phyloP scores from a whole-genome alignment of 2,113 vertebrate genomes.

The Ceuthmochares aereus region DNA sequence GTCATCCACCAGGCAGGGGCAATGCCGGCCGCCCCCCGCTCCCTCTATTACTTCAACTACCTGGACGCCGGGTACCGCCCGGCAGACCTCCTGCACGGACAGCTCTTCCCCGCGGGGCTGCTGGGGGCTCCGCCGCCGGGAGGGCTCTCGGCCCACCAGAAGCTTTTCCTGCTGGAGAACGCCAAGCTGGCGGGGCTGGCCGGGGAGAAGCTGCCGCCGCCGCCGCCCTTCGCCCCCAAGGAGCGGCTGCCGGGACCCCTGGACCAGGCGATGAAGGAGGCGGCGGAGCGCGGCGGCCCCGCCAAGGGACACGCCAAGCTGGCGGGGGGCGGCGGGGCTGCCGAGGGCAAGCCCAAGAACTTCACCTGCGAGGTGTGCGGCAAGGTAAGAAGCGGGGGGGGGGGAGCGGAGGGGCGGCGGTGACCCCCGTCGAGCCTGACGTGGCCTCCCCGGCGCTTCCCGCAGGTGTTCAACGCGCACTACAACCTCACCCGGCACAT shows the following conservation, averaged over 20 bases:
- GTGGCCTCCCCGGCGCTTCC: constrained; percentile 33
- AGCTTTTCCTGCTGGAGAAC: constrained; percentile 91
- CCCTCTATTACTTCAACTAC: constrained; percentile 97
- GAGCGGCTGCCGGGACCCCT: constrained; percentile 92
- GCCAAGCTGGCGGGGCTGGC: constrained; percentile 85
- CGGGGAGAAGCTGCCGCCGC: constrained; percentile 85
- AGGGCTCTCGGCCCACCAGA: constrained; percentile 90
- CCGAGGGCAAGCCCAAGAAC: constrained; percentile 93
- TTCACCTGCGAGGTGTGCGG: constrained; percentile 99
- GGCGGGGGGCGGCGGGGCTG: constrained; percentile 67
- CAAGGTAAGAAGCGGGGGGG: constrained; percentile 83
- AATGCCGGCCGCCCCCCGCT: constrained; percentile 84
- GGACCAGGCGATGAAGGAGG: constrained; percentile 96
- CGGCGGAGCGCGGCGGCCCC: constrained; percentile 80
- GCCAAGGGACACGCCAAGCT: constrained; percentile 85
- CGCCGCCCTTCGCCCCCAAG: constrained; percentile 87
- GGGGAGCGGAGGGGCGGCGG: background rate
- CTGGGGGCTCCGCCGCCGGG: constrained; percentile 82
- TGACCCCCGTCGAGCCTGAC: background rate
- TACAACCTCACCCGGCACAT: constrained; percentile 99
- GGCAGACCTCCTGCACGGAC: constrained; percentile 88
- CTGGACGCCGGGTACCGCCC: constrained; percentile 92
- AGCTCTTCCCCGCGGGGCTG: constrained; percentile 87
- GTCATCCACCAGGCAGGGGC: constrained; percentile 91
- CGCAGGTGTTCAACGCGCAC: constrained; percentile 96